Conservation (phyloP, 1,140 invertebrate genomes). For the Sinonovacula constricta region DNA sequence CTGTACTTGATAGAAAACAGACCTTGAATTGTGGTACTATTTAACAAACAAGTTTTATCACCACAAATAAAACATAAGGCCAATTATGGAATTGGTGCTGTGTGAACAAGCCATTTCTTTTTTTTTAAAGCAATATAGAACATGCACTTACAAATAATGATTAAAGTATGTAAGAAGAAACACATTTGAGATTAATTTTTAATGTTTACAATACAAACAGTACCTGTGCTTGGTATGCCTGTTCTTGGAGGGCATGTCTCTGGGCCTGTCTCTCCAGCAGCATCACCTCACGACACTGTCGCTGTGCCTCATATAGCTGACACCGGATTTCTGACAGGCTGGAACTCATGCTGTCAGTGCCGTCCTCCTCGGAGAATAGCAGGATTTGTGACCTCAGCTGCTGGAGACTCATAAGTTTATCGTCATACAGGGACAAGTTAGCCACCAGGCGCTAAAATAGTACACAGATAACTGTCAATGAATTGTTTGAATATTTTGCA, state of each 20-base stretch:
- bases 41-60: too few species aligned
- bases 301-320: slow-evolving; percentile 87
- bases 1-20: too few species aligned
- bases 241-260: background rate
- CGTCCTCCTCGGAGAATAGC: slow-evolving; percentile 83
- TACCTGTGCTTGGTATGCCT: background rate
- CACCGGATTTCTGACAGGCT: slow-evolving; percentile 84
- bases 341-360: slow-evolving; percentile 66
- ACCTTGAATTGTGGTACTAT: too few species aligned
- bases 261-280: slow-evolving; percentile 37
- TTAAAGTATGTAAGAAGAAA: background rate
- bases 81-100: too few species aligned
- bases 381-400: slow-evolving; percentile 85
- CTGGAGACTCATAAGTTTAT: slow-evolving; percentile 84
- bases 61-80: too few species aligned
- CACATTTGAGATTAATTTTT: background rate
- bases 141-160: background rate
- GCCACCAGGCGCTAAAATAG: slow-evolving; percentile 63
- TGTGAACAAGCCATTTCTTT: background rate
- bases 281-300: slow-evolving; percentile 87
- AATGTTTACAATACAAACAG: background rate
- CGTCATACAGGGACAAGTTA: slow-evolving; percentile 83
- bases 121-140: background rate
- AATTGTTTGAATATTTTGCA: too few species aligned
- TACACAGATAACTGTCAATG: too few species aligned